phyloP scores from a whole-genome alignment of 2,113 vertebrate genomes.

The Choloepus hoffmanni region DNA sequence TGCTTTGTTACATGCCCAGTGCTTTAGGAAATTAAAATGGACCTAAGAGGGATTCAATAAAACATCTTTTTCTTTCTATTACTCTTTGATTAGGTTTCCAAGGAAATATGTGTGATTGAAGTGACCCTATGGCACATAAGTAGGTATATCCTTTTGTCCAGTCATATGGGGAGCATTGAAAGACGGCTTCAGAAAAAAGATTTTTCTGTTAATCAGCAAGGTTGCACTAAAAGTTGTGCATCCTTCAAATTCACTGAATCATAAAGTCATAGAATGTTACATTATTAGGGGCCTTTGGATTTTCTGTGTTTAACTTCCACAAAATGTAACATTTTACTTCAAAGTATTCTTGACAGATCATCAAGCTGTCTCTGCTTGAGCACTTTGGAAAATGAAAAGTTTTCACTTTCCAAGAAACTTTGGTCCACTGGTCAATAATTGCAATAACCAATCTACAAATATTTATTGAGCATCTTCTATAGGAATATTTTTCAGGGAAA shows the following conservation, averaged over 20 bases:
- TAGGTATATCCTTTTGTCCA: background rate
- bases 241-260: background rate
- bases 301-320: background rate
- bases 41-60: conserved; percentile 64
- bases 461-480: background rate
- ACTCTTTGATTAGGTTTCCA: conserved; percentile 26
- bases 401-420: background rate
- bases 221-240: background rate
- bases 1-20: background rate
- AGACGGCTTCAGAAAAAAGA: background rate
- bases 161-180: background rate
- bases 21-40: conserved; percentile 65
- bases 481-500: background rate
- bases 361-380: background rate
- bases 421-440: background rate
- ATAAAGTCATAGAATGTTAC: background rate
- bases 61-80: conserved; percentile 19
- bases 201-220: background rate
- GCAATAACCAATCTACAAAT: background rate
- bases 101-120: background rate
- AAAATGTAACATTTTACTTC: background rate
- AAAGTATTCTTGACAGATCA: background rate
- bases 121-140: background rate
- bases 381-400: background rate
- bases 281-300: background rate